Percentiles rank a stretch among this genome's conserved stretches.
Conservation (phyloP, 2,888 invertebrate genomes). For the Scaptomyza polygonia region DNA sequence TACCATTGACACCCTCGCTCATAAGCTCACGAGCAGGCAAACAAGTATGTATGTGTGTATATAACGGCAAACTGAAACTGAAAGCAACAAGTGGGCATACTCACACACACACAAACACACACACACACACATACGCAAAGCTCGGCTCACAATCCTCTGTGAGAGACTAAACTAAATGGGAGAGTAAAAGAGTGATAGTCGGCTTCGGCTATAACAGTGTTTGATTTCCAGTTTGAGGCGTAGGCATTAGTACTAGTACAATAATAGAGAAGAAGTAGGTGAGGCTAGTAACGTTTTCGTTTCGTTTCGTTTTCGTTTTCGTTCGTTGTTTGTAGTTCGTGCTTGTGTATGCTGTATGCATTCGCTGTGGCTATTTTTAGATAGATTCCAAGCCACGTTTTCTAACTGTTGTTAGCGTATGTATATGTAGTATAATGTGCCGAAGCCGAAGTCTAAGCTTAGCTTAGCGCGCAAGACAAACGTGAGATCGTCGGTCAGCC, state of each 20-base stretch:
- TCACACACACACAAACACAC: constrained; percentile 20
- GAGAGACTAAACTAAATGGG: constrained; percentile 17
- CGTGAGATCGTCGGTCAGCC: constrained; percentile 70
- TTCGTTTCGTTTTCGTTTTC: constrained; percentile 56
- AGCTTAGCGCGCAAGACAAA: constrained; percentile 63
- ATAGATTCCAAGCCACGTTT: constrained; percentile 83
- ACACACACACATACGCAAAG: constrained; percentile 22
- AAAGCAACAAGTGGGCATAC: constrained; percentile 54
- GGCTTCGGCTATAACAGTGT: constrained; percentile 24
- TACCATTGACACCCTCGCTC: constrained; percentile 52
- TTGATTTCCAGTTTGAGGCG: constrained; percentile 51
- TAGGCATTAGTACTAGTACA: constrained; percentile 25
- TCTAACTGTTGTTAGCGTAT: constrained; percentile 83
- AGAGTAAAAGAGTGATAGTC: constrained; percentile 61
- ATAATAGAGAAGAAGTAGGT: constrained; percentile 59
- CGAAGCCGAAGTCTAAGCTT: constrained; percentile 10
- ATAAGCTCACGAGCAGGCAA: constrained; percentile 41
- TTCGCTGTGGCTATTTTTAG: constrained; percentile 82
- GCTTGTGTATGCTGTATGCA: constrained; percentile 57
- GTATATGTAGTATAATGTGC: constrained; percentile 50
- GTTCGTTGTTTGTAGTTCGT: constrained; percentile 24
- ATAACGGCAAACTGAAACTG: constrained; percentile 26
- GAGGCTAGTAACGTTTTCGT: constrained; percentile 64
- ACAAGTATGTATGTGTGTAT: not conserved
- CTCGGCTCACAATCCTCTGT: constrained; percentile 35